phyloP scores from a whole-genome alignment of 2,888 invertebrate genomes.

The Ectemnius cavifrons region DNA sequence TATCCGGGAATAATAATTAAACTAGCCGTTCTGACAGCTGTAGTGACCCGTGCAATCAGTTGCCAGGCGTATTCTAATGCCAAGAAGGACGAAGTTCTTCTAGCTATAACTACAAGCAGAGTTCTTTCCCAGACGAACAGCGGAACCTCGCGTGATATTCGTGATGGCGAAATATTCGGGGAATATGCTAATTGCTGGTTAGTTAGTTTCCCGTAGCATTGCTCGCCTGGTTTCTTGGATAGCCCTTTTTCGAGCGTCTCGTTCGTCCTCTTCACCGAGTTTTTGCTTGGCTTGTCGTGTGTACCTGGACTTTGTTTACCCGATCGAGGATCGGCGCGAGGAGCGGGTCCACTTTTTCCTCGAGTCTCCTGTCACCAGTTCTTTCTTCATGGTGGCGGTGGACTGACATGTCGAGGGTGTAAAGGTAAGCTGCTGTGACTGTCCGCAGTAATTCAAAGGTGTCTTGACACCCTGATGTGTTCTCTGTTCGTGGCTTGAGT shows the following conservation, averaged over 20 bases:
- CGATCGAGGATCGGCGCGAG: not conserved
- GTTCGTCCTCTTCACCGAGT: conserved; percentile 26
- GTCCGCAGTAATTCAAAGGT: conserved; percentile 23
- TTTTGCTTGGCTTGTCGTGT: conserved; percentile 15
- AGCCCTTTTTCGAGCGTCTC: conserved; percentile 10
- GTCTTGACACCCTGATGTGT: conserved; percentile 24
- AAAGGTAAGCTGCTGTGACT: not conserved
- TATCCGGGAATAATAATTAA: no score
- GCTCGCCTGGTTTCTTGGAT: conserved; percentile 54
- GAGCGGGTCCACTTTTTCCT: conserved; percentile 3
- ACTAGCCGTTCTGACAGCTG: no score
- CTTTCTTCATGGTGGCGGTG: not conserved
- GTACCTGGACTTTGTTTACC: conserved; percentile 21
- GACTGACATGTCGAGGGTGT: conserved; percentile 2
- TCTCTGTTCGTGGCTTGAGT: conserved; percentile 1
- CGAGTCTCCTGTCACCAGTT: not conserved
- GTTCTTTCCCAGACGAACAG: conserved; percentile 47
- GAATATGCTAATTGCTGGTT: conserved; percentile 71
- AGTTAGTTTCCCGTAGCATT: conserved; percentile 65
- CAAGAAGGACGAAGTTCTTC: conserved; percentile 21
- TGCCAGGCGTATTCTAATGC: no score
- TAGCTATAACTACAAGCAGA: conserved; percentile 51
- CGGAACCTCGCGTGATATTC: conserved; percentile 71
- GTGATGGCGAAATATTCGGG: conserved; percentile 69
- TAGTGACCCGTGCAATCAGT: no score